Evolutionary conservation across 2,888 invertebrate genomes (phyloP).

Genomic region (Macrosiphum euphorbiae): DNA sequence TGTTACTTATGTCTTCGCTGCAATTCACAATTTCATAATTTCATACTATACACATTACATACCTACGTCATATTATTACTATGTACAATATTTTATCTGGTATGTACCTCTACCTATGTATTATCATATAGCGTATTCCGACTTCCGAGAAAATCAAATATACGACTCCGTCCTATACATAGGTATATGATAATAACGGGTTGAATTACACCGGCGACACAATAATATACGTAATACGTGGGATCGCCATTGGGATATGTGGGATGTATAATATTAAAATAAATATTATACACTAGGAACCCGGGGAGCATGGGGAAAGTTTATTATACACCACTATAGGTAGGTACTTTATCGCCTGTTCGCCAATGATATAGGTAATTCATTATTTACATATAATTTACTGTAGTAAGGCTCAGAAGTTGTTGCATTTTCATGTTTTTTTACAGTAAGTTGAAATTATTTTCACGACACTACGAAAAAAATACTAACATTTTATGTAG

Average conservation of each 20-base stretch:
- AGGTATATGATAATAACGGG: neutral
- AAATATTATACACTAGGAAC: neutral
- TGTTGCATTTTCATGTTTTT: too few species aligned
- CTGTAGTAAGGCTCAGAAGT: too few species aligned
- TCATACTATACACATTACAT: neutral
- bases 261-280: neutral
- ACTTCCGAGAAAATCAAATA: neutral
- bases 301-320: neutral
- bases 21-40: neutral
- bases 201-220: neutral
- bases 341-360: neutral
- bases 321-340: neutral
- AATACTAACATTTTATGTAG: too few species aligned
- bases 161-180: neutral
- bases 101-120: neutral
- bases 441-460: too few species aligned
- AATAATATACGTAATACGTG: neutral
- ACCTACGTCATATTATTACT: neutral
- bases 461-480: too few species aligned
- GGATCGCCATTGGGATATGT: neutral
- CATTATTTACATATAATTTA: too few species aligned
- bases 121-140: neutral
- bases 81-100: neutral
- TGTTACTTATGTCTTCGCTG: neutral
- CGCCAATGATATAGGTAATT: neutral